A percentile compares a stretch with the other conserved stretches of the same genome.
phyloP scores from a whole-genome alignment of 2,113 vertebrate species.

The Pipra filicauda region DNA sequence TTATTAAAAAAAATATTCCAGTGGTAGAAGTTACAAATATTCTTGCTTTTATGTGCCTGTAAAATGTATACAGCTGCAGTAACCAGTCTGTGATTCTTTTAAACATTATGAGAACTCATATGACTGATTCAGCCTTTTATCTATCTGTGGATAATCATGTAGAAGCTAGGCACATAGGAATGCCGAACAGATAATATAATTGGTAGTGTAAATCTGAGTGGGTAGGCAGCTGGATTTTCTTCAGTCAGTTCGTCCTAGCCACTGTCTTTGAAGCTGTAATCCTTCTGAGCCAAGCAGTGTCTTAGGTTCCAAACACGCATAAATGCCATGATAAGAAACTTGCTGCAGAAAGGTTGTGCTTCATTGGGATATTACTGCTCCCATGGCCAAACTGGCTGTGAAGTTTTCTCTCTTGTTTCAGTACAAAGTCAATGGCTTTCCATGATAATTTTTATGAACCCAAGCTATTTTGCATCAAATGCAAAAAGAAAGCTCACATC shows the following conservation, averaged over 20 bases:
- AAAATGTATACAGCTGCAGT: background rate
- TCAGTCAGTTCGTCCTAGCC: conserved; percentile 44
- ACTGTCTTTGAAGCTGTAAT: conserved; percentile 48
- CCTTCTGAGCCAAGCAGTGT: background rate
- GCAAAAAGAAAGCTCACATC: background rate
- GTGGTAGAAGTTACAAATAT: background rate
- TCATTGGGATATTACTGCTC: background rate
- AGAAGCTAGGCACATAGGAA: conserved; percentile 17
- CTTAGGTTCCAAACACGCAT: background rate
- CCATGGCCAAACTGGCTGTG: background rate
- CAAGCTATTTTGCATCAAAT: background rate
- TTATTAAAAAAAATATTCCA: background rate
- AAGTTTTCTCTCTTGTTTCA: background rate
- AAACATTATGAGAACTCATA: conserved; percentile 2
- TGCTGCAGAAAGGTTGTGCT: background rate
- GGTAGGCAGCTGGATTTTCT: conserved; percentile 49
- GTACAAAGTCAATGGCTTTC: background rate
- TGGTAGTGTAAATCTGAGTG: conserved; percentile 36
- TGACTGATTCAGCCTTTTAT: conserved; percentile 51
- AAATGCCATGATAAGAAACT: background rate
- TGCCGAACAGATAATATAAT: background rate
- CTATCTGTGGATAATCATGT: conserved; percentile 11
- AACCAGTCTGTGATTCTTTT: background rate
- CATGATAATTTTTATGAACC: background rate
- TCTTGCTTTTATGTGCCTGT: background rate